Evolutionary conservation across 2,797 vertebrate species (phyloP), one percentile per base, ranked within the genome.

Genomic region (Rhabdomys pumilio): DNA sequence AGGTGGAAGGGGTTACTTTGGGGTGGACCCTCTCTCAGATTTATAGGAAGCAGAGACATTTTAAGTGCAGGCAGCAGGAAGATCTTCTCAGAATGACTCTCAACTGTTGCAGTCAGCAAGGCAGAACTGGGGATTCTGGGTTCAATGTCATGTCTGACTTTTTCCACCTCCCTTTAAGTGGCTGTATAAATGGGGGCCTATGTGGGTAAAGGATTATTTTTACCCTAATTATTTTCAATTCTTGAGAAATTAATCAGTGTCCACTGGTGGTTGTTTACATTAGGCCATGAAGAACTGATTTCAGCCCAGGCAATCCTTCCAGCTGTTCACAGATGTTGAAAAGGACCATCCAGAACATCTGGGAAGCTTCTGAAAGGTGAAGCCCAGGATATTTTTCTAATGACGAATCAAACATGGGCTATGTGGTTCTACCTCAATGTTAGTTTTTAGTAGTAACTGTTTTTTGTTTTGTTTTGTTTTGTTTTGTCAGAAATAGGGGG

Each of bases 241-340:
- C 97, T 96, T 89, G 92, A 91, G 92, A 95, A 97, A 97, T 97
- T 96, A 95, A 98, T 97, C 97, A 97, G 91, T 96, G 97, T 96
- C 95, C 94, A 93, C 38, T 47, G 12, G 17, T 53, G 83, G 86
- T 91, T 97, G 96, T 95, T 97, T 96, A 96, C 41, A 1, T 94
- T 88, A 85, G 84, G 57, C 94, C 67, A 0, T 53, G 47, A 65
- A 93, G 84, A 77, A 90, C 63, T 2, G n/a, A 73, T 13, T 55
- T 41, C 50, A 24, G 72, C 41, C 20, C 9, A 13, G 44, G 77
- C 12, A 20, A 69, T 41, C 20, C 0, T 1, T 91, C 89, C 97
- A 98, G 97, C 96, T 97, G 97, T 92, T 97, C 93, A 26, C 96
- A 97, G 96, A 97, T 97, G 97, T 96, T 97, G 97, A 97, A 92